Conservation (phyloP, 2,888 invertebrate species). For the Nasonia oneida region DNA sequence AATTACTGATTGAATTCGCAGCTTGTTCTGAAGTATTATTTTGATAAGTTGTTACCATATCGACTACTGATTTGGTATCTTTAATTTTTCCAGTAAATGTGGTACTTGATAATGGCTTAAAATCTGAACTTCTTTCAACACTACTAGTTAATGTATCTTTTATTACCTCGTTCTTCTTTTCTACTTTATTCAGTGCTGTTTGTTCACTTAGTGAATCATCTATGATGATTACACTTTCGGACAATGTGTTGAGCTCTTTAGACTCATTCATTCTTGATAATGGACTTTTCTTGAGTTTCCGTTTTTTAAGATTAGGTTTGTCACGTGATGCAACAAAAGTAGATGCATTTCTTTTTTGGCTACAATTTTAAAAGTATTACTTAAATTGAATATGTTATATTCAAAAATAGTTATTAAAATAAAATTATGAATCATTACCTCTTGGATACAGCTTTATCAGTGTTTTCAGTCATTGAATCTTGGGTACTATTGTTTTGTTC, state of each 20-base stretch:
- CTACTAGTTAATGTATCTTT: not conserved
- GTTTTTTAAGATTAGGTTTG: slow-evolving; percentile 14
- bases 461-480: not conserved
- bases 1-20: not conserved
- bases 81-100: not conserved
- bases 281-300: slow-evolving; percentile 47
- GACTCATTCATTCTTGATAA: slow-evolving; percentile 44
- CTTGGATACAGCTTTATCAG: not conserved
- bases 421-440: slow-evolving; percentile 28
- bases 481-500: not conserved
- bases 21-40: not conserved
- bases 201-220: slow-evolving; percentile 42
- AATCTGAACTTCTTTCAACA: not conserved
- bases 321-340: not conserved
- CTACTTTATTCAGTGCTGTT: not conserved
- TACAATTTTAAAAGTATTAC: slow-evolving; percentile 10
- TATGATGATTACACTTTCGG: slow-evolving; percentile 49
- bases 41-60: not conserved
- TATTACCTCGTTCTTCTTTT: not conserved
- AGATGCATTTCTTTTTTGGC: slow-evolving; percentile 12
- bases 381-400: slow-evolving; percentile 1
- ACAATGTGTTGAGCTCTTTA: not conserved
- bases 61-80: not conserved
- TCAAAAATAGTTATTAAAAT: not conserved
- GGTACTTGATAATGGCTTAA: not conserved